phyloP scores from a whole-genome alignment of 2,888 invertebrate species.

The Gryllus longicercus region DNA sequence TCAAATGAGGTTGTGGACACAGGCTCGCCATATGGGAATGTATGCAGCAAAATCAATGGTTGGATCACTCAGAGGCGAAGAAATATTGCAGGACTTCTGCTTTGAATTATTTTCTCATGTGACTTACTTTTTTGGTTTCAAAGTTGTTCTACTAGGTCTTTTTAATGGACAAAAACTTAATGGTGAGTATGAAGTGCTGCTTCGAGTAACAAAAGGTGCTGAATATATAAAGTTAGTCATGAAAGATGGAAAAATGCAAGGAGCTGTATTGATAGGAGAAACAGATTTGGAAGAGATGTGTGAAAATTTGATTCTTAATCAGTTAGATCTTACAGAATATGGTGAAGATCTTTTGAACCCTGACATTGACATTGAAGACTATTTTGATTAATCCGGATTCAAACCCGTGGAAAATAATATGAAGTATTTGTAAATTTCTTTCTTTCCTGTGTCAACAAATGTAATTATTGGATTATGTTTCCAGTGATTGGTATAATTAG shows the following conservation, averaged over 20 bases:
- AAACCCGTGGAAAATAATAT: background rate
- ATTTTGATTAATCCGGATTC: conserved; percentile 76
- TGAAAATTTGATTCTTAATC: conserved; percentile 95
- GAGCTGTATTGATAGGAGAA: conserved; percentile 93
- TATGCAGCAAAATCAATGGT: conserved; percentile 91
- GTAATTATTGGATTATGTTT: no score
- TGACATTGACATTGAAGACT: conserved; percentile 96
- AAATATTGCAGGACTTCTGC: conserved; percentile 83
- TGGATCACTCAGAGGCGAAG: conserved; percentile 57
- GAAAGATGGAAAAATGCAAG: conserved; percentile 78
- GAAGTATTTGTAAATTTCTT: no score
- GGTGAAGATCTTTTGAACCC: conserved; percentile 94
- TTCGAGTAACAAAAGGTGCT: conserved; percentile 74
- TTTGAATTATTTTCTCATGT: conserved; percentile 98
- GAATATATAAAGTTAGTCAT: conserved; percentile 88
- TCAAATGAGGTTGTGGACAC: conserved; percentile 96
- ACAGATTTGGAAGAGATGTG: conserved; percentile 97
- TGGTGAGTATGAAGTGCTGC: conserved; percentile 71
- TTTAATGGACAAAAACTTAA: conserved; percentile 89
- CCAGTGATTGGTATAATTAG: no score
- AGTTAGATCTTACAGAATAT: conserved; percentile 80
- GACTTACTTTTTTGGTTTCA: conserved; percentile 89
- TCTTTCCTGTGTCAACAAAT: no score
- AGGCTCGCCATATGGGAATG: conserved; percentile 95
- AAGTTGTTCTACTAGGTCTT: conserved; percentile 86